A percentile compares a stretch with the other conserved stretches of the same genome.
These are phyloP conservation scores for Dicyrtoma fusca DNA, from an alignment of 2,888 invertebrate genomes.

Conservation along the genomic window DNA sequence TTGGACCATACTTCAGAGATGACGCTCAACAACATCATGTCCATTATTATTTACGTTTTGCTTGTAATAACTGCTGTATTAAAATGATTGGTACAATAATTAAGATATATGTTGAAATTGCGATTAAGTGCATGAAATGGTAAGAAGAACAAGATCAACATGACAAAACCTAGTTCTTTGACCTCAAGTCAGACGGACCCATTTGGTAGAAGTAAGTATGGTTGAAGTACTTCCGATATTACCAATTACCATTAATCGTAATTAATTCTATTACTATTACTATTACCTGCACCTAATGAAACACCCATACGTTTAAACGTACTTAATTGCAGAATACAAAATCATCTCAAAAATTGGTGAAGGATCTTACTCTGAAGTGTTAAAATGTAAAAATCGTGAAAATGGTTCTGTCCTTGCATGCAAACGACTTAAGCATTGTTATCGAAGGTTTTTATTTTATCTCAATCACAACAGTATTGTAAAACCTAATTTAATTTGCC, in stretches of 20 bases:
- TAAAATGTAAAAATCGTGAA: conserved; percentile 67
- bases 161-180: conserved; percentile 12
- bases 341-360: conserved; percentile 70
- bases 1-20: too few species aligned
- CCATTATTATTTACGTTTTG: too few species aligned
- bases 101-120: not conserved
- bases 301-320: not conserved
- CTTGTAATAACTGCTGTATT: too few species aligned
- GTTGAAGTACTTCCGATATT: not conserved
- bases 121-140: not conserved
- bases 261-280: not conserved
- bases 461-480: not conserved
- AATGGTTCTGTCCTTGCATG: conserved; percentile 67
- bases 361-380: conserved; percentile 71
- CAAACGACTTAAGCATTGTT: conserved; percentile 68
- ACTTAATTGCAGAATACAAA: conserved; percentile 64
- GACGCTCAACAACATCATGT: too few species aligned
- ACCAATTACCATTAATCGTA: not conserved
- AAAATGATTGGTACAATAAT: conserved; percentile 11
- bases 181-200: conserved; percentile 39
- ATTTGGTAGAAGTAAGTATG: conserved; percentile 41
- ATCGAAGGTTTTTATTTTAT: conserved; percentile 62
- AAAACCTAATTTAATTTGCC: not conserved
- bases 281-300: not conserved
- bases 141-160: conserved; percentile 2